Evolutionary conservation across 2,113 vertebrate species (phyloP).

Genomic region (Tragelaphus scriptus): DNA sequence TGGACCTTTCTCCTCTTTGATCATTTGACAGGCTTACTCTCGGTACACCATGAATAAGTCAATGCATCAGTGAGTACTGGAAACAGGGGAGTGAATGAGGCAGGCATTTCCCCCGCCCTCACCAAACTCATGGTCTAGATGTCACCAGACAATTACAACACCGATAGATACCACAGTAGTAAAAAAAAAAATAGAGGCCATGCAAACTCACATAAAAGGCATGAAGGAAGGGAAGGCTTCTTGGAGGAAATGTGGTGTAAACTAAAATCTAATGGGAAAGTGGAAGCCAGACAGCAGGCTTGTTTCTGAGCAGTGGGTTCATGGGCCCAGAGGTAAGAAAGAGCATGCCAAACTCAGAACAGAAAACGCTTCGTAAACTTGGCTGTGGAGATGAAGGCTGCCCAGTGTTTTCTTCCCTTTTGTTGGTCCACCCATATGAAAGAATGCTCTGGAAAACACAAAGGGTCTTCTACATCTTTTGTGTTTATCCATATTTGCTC

Average conservation of each 20-base stretch:
- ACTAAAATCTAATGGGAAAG: not conserved
- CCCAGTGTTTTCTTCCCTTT: not conserved
- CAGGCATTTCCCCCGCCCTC: not conserved
- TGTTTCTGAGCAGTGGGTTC: not conserved
- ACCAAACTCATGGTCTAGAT: not conserved
- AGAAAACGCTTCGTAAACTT: not conserved
- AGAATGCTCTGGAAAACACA: not conserved
- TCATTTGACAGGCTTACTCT: not conserved
- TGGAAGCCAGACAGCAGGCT: not conserved
- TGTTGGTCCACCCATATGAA: not conserved
- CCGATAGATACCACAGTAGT: not conserved
- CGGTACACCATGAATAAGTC: not conserved
- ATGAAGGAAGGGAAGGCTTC: not conserved
- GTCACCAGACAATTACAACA: not conserved
- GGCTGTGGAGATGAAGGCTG: not conserved
- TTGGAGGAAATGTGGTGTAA: not conserved
- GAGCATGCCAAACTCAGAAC: not conserved
- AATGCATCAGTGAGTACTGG: not conserved
- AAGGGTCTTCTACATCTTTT: not conserved
- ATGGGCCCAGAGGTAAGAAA: not conserved
- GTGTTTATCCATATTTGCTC: not conserved
- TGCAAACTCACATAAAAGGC: not conserved
- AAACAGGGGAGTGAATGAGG: not conserved
- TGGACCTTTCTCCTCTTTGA: not conserved
- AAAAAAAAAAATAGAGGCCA: not conserved